phyloP scores from a whole-genome alignment of 1,140 invertebrate species.

The Saccostrea glomerata region DNA sequence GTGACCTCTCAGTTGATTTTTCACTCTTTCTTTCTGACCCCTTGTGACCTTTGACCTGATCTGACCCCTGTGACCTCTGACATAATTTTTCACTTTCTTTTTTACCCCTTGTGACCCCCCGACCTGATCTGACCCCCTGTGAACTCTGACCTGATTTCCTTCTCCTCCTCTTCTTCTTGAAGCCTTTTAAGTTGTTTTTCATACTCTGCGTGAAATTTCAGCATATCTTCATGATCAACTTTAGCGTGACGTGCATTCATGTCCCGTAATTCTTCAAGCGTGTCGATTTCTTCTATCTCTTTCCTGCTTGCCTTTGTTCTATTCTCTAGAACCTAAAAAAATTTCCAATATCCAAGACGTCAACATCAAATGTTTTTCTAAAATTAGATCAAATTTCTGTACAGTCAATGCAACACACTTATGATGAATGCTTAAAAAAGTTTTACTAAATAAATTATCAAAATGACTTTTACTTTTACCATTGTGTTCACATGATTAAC shows the following conservation, averaged over 20 bases:
- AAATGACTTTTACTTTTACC: no score
- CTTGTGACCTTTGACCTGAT: no score
- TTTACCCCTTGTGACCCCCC: background rate
- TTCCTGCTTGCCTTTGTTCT: slow-evolving; percentile 97
- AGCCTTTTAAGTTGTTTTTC: slow-evolving; percentile 73
- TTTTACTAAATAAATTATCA: no score
- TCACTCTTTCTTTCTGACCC: background rate
- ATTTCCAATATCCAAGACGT: background rate
- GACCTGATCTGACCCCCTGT: background rate
- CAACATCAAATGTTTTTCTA: no score
- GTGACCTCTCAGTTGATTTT: background rate
- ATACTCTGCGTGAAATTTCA: slow-evolving; percentile 78
- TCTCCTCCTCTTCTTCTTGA: slow-evolving; percentile 91
- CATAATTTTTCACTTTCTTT: no score
- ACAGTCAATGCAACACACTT: no score
- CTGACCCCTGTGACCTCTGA: background rate
- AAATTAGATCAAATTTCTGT: background rate
- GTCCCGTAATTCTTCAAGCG: slow-evolving; percentile 97
- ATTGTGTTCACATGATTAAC: no score
- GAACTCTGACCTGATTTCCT: slow-evolving; percentile 85
- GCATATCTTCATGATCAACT: slow-evolving; percentile 93
- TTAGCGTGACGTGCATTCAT: slow-evolving; percentile 93
- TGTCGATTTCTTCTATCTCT: slow-evolving; percentile 97
- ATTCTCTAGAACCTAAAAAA: slow-evolving; percentile 87
- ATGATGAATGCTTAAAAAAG: background rate